These are phyloP conservation scores for Hyperopisus bebe DNA, from an alignment of 2,113 vertebrate genomes.

Conservation along the genomic window DNA sequence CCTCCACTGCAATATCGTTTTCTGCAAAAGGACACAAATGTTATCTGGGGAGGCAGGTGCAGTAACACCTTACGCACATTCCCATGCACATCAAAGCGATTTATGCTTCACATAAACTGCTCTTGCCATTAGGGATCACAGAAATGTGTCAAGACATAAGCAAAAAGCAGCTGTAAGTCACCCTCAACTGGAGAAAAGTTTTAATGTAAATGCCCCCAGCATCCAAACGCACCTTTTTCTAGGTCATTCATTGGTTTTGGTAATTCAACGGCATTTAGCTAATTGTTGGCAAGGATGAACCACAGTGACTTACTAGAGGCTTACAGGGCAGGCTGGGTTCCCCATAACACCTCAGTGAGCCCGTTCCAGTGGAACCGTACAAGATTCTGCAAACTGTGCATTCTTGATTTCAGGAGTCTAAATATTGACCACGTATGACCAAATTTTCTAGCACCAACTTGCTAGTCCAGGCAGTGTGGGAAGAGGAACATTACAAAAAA, in stretches of 20 bases:
- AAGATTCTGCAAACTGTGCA: background rate
- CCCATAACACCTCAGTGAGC: background rate
- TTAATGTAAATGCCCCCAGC: background rate
- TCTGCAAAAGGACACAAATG: background rate
- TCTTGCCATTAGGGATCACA: background rate
- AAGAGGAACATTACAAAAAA: background rate
- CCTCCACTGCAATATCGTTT: background rate
- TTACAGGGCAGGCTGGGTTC: background rate
- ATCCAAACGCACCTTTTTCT: background rate
- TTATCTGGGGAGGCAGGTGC: background rate
- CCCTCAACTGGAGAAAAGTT: background rate
- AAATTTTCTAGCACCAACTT: background rate
- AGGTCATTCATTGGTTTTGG: constrained; percentile 2
- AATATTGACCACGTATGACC: background rate
- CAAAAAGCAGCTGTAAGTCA: background rate
- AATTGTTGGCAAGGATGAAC: background rate
- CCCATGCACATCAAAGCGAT: background rate
- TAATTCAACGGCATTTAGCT: background rate
- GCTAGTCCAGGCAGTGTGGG: background rate
- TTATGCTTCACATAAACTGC: background rate
- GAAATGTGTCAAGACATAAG: background rate
- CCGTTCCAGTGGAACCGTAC: background rate
- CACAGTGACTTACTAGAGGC: background rate
- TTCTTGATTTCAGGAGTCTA: background rate
- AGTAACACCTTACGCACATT: background rate